These are phyloP conservation scores for Trissoscelio sp. DNA, from an alignment of 2,888 invertebrate species.

Conservation along the genomic window DNA sequence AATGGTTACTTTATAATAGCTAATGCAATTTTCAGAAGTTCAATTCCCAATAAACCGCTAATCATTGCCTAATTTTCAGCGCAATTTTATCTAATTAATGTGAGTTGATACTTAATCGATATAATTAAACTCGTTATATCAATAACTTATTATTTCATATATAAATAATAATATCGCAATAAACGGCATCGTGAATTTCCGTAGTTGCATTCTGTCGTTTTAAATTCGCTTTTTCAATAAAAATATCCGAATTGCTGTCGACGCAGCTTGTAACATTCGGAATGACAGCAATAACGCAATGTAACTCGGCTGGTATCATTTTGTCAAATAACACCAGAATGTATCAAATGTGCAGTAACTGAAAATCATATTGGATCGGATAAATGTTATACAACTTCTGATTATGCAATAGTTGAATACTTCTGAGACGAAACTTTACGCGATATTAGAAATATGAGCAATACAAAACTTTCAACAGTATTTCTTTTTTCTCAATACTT, in stretches of 20 bases:
- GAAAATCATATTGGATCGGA: conserved; percentile 21
- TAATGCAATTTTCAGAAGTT: conserved; percentile 21
- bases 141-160: background rate
- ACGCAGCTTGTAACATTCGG: conserved; percentile 5
- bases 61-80: conserved; percentile 22
- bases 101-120: background rate
- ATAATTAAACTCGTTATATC: background rate
- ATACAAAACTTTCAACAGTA: background rate
- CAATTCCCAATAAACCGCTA: conserved; percentile 1
- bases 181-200: background rate
- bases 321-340: conserved; percentile 28
- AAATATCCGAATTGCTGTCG: conserved; percentile 11
- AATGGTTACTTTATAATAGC: conserved; percentile 2
- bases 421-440: background rate
- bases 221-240: conserved; percentile 8
- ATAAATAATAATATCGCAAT: background rate
- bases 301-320: conserved; percentile 20
- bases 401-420: conserved; percentile 4
- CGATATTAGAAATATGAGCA: conserved; percentile 1
- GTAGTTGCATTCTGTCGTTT: background rate
- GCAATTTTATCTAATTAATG: background rate
- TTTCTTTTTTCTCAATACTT: background rate
- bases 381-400: conserved; percentile 13
- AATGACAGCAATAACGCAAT: conserved; percentile 25
- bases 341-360: conserved; percentile 5